Percentiles rank a stretch among this genome's conserved stretches.
phyloP scores from a whole-genome alignment of 2,888 invertebrate genomes.

The Mythimna vitellina region DNA sequence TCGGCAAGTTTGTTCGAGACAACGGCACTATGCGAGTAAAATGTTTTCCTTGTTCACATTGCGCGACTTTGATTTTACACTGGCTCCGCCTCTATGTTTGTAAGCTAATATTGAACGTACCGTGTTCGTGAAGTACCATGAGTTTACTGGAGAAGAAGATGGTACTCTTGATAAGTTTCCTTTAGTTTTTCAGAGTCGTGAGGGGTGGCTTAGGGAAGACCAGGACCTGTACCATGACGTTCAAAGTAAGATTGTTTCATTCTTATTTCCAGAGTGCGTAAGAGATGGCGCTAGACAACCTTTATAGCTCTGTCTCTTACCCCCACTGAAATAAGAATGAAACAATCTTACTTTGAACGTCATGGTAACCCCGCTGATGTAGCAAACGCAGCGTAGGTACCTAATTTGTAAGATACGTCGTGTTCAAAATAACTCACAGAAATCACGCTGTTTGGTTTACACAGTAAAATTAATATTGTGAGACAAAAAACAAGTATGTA shows the following conservation, averaged over 20 bases:
- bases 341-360: too few relatives aligned
- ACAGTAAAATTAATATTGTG: not conserved
- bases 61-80: conserved; percentile 67
- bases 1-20: conserved; percentile 68
- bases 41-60: conserved; percentile 75
- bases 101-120: conserved; percentile 70
- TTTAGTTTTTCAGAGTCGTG: not conserved
- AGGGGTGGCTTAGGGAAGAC: too few relatives aligned
- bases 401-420: not conserved
- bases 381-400: not conserved
- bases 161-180: not conserved
- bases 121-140: conserved; percentile 18
- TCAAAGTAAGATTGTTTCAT: too few relatives aligned
- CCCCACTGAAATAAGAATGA: too few relatives aligned
- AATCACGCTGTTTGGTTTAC: not conserved
- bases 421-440: conserved; percentile 10
- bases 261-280: too few relatives aligned
- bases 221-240: too few relatives aligned
- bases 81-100: conserved; percentile 66
- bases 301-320: too few relatives aligned
- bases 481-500: not conserved
- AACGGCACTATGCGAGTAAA: conserved; percentile 67
- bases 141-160: conserved; percentile 21
- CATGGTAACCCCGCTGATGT: too few relatives aligned
- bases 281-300: too few relatives aligned